Evolutionary conservation across 2,888 invertebrate species (phyloP).

Genomic region (Eubasilissa splendida): DNA sequence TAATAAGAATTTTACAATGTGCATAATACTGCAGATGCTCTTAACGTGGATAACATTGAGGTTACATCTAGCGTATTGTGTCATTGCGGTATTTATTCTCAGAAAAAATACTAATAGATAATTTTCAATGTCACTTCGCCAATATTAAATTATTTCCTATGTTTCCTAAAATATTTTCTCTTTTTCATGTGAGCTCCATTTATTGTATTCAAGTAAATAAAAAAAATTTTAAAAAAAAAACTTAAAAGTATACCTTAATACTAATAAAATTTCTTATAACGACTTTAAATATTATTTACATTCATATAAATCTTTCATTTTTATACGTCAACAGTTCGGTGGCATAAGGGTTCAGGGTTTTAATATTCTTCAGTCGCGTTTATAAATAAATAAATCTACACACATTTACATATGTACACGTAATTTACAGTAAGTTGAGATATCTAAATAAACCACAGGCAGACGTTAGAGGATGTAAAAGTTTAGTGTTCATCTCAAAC

Average conservation of each 20-base stretch:
- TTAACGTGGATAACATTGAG: conserved; percentile 55
- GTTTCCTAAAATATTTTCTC: not conserved
- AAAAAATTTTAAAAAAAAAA: conserved; percentile 5
- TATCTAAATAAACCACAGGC: too few species aligned
- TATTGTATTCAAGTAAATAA: not conserved
- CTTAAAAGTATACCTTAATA: conserved; percentile 21
- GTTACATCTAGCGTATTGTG: not conserved
- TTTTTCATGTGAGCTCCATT: not conserved
- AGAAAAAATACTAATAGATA: too few species aligned
- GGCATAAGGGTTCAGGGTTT: conserved; percentile 49
- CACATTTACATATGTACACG: not conserved
- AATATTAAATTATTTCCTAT: too few species aligned
- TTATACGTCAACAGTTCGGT: conserved; percentile 52
- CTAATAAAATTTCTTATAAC: conserved; percentile 43
- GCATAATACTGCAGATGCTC: not conserved
- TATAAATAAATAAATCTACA: conserved; percentile 28
- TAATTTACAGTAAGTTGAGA: not conserved
- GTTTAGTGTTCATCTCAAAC: too few species aligned
- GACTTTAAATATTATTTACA: conserved; percentile 40
- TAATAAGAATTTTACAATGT: too few species aligned
- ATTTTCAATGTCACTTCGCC: too few species aligned
- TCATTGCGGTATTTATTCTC: too few species aligned
- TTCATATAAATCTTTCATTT: conserved; percentile 43
- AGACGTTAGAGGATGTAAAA: too few species aligned
- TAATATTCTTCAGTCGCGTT: conserved; percentile 42